These are phyloP conservation scores for Lontra canadensis DNA, from an alignment of 2,113 vertebrate genomes.

Conservation along the genomic window DNA sequence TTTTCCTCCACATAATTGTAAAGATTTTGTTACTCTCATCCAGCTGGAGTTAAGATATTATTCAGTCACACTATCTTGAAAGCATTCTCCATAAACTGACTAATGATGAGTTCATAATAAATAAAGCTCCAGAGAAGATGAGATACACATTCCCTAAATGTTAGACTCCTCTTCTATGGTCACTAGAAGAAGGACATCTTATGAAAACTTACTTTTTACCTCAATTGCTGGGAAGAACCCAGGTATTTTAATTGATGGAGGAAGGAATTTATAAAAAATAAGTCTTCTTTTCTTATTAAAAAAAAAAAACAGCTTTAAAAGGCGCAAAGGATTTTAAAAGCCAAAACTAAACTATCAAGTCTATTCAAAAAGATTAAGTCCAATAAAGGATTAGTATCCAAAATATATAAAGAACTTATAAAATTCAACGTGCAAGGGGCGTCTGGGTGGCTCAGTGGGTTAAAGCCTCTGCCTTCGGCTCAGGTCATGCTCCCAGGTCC, in stretches of 20 bases:
- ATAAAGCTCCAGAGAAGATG: not conserved
- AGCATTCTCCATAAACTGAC: not conserved
- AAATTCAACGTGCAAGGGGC: not conserved
- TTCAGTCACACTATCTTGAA: not conserved
- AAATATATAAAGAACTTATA: not conserved
- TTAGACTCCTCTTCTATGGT: not conserved
- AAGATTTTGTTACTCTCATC: not conserved
- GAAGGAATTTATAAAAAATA: conserved; percentile 15
- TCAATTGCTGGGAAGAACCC: not conserved
- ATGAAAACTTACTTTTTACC: not conserved
- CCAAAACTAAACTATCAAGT: not conserved
- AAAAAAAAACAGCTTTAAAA: conserved; percentile 11
- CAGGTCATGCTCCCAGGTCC: no score
- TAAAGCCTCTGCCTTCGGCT: no score
- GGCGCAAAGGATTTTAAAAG: not conserved
- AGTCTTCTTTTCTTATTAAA: not conserved
- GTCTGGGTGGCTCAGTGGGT: no score
- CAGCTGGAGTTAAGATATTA: not conserved
- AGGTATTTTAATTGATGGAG: not conserved
- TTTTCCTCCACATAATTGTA: not conserved
- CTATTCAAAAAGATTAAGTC: conserved; percentile 2
- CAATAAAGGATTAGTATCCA: not conserved
- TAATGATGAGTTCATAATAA: not conserved
- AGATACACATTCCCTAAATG: not conserved
- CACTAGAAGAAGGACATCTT: not conserved